A percentile compares a stretch with the other conserved stretches of the same genome.
These are phyloP conservation scores for Anoura caudifer DNA, from an alignment of 2,113 vertebrate genomes.

Conservation along the genomic window DNA sequence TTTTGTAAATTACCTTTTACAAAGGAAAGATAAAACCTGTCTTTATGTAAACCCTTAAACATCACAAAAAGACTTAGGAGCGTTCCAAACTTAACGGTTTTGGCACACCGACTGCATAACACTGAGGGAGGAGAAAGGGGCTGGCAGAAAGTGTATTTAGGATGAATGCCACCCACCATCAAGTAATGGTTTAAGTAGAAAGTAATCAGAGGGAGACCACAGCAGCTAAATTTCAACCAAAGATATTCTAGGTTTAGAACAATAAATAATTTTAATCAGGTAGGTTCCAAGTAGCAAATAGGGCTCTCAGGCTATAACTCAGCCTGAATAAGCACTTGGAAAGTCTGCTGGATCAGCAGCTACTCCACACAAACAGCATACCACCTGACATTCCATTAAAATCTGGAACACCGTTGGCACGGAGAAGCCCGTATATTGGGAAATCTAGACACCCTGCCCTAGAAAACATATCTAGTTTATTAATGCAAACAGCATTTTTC, in stretches of 20 bases:
- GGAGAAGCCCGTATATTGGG: neutral
- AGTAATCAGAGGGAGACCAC: constrained; percentile 71
- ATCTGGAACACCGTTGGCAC: neutral
- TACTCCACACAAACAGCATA: neutral
- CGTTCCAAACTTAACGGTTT: constrained; percentile 58
- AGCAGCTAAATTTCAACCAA: constrained; percentile 76
- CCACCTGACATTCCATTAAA: neutral
- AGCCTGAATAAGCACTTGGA: neutral
- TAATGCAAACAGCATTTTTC: constrained; percentile 24
- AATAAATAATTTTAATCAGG: constrained; percentile 75
- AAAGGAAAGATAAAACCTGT: constrained; percentile 54
- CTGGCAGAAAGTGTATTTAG: constrained; percentile 72
- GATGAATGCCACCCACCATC: constrained; percentile 75
- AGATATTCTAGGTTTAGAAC: constrained; percentile 76
- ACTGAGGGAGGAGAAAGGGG: constrained; percentile 55
- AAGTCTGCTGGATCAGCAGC: neutral
- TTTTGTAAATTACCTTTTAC: constrained; percentile 33
- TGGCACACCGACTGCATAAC: constrained; percentile 62
- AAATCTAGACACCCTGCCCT: neutral
- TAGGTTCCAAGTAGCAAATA: constrained; percentile 64
- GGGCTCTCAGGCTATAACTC: constrained; percentile 9
- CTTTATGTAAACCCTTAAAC: constrained; percentile 62
- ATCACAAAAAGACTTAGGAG: constrained; percentile 50
- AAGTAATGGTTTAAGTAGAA: constrained; percentile 76
- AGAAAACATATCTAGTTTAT: constrained; percentile 14